phyloP scores from a whole-genome alignment of 2,888 invertebrate species.

The Leptopilina drosophilae region DNA sequence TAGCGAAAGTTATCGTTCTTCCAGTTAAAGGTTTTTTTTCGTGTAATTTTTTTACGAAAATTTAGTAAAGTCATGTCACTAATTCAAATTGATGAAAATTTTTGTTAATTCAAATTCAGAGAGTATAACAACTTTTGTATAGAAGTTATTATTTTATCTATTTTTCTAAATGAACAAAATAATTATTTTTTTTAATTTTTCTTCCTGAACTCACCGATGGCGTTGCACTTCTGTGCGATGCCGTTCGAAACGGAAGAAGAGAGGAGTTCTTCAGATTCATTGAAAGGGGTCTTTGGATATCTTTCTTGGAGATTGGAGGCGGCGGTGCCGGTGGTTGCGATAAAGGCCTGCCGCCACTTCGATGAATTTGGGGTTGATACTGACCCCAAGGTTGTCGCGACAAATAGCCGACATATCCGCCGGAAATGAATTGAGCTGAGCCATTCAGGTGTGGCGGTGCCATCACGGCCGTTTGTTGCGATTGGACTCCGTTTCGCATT shows the following conservation, averaged over 20 bases:
- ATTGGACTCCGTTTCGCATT: slow-evolving; percentile 74
- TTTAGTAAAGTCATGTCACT: too few species aligned
- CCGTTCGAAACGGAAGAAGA: slow-evolving; percentile 64
- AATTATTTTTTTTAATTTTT: not conserved
- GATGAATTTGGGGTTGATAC: slow-evolving; percentile 72
- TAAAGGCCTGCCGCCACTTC: slow-evolving; percentile 65
- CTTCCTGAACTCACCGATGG: slow-evolving; percentile 73
- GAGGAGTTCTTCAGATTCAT: slow-evolving; percentile 63
- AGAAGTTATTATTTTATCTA: too few species aligned
- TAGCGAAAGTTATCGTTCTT: too few species aligned
- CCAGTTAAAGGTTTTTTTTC: too few species aligned
- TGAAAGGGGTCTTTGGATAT: slow-evolving; percentile 64
- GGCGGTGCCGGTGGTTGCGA: slow-evolving; percentile 71
- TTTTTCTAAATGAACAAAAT: not conserved
- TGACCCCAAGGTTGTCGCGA: slow-evolving; percentile 77
- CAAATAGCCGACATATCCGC: slow-evolving; percentile 79
- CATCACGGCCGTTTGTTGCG: slow-evolving; percentile 74
- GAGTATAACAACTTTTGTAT: too few species aligned
- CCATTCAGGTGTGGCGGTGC: slow-evolving; percentile 77
- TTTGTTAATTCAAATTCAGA: too few species aligned
- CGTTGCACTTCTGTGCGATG: slow-evolving; percentile 66
- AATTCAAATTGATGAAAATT: too few species aligned
- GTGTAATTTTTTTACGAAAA: too few species aligned
- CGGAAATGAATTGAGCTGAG: slow-evolving; percentile 78
- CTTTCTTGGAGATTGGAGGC: slow-evolving; percentile 68